Conservation (phyloP, 2,797 vertebrate genomes). For the Lepus townsendii region DNA sequence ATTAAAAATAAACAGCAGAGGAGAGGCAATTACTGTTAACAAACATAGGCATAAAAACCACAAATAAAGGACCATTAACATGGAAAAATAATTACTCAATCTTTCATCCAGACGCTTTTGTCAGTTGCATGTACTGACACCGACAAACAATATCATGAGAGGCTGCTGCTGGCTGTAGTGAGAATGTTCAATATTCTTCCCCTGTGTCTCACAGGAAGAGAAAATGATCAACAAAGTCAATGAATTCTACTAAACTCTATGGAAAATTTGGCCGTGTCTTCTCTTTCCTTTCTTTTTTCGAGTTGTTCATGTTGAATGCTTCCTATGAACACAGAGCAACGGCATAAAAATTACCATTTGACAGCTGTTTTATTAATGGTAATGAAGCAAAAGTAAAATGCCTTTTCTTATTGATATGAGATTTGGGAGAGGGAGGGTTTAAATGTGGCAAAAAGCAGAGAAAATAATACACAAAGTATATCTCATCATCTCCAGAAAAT, state of each 20-base stretch:
- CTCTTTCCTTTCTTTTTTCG: neutral
- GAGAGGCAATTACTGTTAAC: slow-evolving; percentile 82
- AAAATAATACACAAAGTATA: neutral
- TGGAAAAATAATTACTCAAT: slow-evolving; percentile 72
- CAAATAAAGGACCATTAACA: slow-evolving; percentile 81
- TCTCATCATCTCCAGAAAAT: neutral
- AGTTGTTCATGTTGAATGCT: slow-evolving; percentile 2
- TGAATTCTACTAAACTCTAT: slow-evolving; percentile 48
- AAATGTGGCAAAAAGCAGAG: neutral
- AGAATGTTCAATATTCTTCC: neutral
- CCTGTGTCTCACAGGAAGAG: neutral
- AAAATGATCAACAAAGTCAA: slow-evolving; percentile 29
- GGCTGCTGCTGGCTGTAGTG: neutral
- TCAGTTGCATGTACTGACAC: slow-evolving; percentile 27
- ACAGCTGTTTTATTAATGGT: neutral
- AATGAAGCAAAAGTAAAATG: neutral
- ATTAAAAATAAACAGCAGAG: slow-evolving; percentile 84
- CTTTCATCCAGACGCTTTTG: slow-evolving; percentile 65
- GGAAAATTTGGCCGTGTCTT: neutral
- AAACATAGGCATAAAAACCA: slow-evolving; percentile 78
- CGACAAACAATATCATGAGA: slow-evolving; percentile 58
- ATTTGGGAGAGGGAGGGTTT: neutral
- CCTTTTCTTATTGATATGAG: neutral
- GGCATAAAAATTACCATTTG: neutral
- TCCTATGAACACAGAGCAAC: neutral